phyloP scores from a whole-genome alignment of 37 sponge, comb jelly and placozoan genomes.

The Oscarella lobularis region DNA sequence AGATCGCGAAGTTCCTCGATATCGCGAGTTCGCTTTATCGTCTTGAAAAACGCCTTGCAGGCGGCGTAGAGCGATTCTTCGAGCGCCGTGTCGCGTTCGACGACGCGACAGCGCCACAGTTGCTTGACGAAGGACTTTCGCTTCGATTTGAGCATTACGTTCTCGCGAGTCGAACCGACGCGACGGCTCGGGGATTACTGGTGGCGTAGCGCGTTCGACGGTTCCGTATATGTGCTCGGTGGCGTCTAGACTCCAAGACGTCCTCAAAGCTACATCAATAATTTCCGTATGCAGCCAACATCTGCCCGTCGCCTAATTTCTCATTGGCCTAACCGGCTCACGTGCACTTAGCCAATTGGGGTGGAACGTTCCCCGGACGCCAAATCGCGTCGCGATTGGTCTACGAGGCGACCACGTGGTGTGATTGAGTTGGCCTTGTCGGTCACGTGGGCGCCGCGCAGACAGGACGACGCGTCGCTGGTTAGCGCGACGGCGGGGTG shows the following conservation, averaged over 20 bases:
- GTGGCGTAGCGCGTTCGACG: not conserved
- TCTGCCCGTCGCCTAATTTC: not conserved
- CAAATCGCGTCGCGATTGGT: no score
- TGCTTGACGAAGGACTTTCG: not conserved
- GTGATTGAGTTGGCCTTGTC: no score
- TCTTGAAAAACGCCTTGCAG: not conserved
- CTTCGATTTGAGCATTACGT: constrained; percentile 1
- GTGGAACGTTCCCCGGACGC: no score
- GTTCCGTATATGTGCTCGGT: not conserved
- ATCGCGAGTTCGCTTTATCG: not conserved
- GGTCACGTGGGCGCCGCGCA: not conserved
- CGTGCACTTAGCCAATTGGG: no score
- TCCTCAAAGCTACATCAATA: not conserved
- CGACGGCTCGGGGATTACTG: not conserved
- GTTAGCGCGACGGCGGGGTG: no score
- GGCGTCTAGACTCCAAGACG: not conserved
- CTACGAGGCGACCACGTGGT: no score
- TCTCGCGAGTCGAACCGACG: no score
- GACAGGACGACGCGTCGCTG: not conserved
- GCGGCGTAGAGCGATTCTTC: not conserved
- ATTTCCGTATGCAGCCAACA: not conserved
- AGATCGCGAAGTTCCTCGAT: not conserved
- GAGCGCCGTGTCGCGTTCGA: not conserved
- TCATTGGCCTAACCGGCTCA: not conserved
- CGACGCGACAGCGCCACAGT: not conserved